A percentile compares a stretch with the other conserved stretches of the same genome.
phyloP scores from a whole-genome alignment of 1,140 invertebrate species.

The Charaxes varanes region DNA sequence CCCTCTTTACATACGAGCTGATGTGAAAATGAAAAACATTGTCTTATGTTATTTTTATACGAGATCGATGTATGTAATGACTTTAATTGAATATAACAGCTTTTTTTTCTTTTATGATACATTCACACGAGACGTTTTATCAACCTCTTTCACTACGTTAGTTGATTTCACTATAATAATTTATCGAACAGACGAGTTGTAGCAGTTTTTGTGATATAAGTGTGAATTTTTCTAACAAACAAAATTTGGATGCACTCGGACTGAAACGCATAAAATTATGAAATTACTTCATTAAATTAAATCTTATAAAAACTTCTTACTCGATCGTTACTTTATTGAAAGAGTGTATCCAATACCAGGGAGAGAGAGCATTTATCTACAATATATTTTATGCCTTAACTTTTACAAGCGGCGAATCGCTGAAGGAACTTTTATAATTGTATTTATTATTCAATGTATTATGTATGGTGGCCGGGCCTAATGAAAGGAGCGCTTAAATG shows the following conservation, averaged over 20 bases:
- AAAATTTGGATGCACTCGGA: no score
- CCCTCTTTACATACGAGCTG: conserved; percentile 33
- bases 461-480: conserved; percentile 13
- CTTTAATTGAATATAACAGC: conserved; percentile 1
- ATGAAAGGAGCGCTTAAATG: conserved; percentile 14
- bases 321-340: no score
- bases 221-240: no score
- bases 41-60: neutral
- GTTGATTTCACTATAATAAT: neutral
- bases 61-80: conserved; percentile 3
- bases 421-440: conserved; percentile 19
- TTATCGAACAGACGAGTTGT: no score
- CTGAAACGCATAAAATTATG: no score
- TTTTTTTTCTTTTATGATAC: neutral
- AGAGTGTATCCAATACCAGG: no score
- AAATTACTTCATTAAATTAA: no score
- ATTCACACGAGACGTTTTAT: no score
- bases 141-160: neutral
- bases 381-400: neutral
- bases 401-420: conserved; percentile 5
- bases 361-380: no score
- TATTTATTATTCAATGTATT: conserved; percentile 26
- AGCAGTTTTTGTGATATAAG: no score
- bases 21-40: conserved; percentile 30
- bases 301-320: no score